A percentile compares a stretch with the other conserved stretches of the same genome.
Evolutionary conservation across 2,797 vertebrate species (phyloP).

Genomic region (Microcaecilia unicolor): DNA sequence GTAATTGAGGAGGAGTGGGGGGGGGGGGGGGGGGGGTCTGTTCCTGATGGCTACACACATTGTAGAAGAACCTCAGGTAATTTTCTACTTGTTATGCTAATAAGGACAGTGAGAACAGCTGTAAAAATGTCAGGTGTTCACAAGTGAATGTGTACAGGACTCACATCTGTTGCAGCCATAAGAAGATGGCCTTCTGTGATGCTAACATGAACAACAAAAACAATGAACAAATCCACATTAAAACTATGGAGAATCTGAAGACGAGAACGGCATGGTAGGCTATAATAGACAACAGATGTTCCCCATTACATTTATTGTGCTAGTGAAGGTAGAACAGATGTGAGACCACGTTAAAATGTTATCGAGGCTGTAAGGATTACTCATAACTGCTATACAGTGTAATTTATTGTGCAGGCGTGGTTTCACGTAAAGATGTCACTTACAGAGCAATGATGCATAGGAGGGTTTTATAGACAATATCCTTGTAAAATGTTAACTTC

Average conservation of each 20-base stretch:
- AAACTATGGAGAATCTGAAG: slow-evolving; percentile 16
- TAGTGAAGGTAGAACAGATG: slow-evolving; percentile 39
- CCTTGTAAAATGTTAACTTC: no score
- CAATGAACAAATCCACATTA: no score
- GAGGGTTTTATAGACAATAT: no score
- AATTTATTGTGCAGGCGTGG: slow-evolving; percentile 5
- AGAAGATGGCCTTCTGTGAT: background rate
- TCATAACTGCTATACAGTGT: slow-evolving; percentile 37
- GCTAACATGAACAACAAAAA: slow-evolving; percentile 22
- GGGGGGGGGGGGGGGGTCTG: no score
- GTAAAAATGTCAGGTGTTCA: background rate
- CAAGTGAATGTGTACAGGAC: background rate
- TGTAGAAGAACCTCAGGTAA: slow-evolving; percentile 5
- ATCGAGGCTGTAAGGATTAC: slow-evolving; percentile 39
- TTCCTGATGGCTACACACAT: no score
- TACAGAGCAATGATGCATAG: background rate
- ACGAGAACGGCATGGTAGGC: slow-evolving; percentile 13
- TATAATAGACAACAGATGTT: slow-evolving; percentile 38
- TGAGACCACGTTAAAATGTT: slow-evolving; percentile 32
- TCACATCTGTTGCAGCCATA: slow-evolving; percentile 15
- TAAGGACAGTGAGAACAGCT: background rate
- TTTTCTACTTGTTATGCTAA: background rate
- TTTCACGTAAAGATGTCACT: slow-evolving; percentile 8
- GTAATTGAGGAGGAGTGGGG: no score
- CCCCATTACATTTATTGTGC: slow-evolving; percentile 30